These are phyloP conservation scores for Eurystomus gularis DNA, from an alignment of 2,113 vertebrate species.

Conservation along the genomic window DNA sequence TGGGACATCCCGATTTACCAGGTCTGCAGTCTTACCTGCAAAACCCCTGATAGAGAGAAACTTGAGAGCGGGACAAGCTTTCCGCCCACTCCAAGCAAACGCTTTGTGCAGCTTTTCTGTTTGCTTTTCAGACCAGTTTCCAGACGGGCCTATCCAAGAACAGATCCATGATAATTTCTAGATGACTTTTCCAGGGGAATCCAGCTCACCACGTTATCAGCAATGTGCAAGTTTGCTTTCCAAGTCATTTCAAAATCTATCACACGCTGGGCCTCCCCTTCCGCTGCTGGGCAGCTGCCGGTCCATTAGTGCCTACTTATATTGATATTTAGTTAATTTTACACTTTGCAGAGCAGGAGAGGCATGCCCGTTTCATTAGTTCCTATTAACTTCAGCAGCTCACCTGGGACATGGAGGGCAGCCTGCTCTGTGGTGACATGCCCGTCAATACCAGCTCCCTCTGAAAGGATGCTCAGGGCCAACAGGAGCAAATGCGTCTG, in stretches of 20 bases:
- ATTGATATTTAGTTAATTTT: neutral
- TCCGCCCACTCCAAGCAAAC: neutral
- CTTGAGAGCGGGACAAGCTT: neutral
- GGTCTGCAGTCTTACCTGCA: neutral
- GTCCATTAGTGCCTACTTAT: neutral
- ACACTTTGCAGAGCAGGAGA: neutral
- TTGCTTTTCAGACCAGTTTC: neutral
- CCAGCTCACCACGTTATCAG: neutral
- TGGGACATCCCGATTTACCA: neutral
- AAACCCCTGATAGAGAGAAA: neutral
- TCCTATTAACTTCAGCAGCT: neutral
- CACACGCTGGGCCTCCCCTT: neutral
- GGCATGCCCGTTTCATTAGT: neutral
- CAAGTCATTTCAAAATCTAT: neutral
- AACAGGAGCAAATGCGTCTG: rapidly evolving
- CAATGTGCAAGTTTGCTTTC: neutral
- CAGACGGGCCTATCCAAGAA: neutral
- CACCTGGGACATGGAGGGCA: neutral
- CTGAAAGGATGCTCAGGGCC: neutral
- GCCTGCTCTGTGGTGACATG: rapidly evolving
- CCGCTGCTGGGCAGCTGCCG: rapidly evolving
- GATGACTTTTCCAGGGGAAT: neutral
- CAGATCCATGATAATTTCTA: neutral
- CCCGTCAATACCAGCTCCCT: rapidly evolving
- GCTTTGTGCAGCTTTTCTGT: neutral